Conservation (phyloP, 2,888 invertebrate species). For the Aphodius granarius region DNA sequence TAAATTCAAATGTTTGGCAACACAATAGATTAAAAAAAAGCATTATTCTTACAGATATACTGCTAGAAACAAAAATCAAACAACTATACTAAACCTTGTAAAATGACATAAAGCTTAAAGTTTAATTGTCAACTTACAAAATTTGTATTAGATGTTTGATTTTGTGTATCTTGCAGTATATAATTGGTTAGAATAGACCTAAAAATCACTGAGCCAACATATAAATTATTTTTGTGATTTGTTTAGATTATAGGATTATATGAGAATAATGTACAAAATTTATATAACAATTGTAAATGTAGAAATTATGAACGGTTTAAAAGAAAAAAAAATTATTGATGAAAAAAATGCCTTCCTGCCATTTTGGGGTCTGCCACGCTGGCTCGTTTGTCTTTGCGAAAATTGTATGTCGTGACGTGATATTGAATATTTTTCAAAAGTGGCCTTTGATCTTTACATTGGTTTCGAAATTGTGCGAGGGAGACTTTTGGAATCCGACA, state of each 20-base stretch:
- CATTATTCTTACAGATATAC: conserved; percentile 20
- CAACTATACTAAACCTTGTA: too few species aligned
- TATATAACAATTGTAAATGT: conserved; percentile 56
- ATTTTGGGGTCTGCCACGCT: conserved; percentile 61
- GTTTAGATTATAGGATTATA: conserved; percentile 53
- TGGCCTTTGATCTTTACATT: conserved; percentile 52
- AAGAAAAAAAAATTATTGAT: conserved; percentile 50
- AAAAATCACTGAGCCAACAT: conserved; percentile 50
- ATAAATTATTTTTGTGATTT: conserved; percentile 58
- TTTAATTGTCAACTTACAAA: too few species aligned
- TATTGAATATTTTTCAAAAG: conserved; percentile 53
- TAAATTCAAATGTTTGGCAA: conserved; percentile 1
- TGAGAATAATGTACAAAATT: conserved; percentile 58
- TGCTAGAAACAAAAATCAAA: too few species aligned
- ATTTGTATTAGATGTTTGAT: too few species aligned
- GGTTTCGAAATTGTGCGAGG: conserved; percentile 39
- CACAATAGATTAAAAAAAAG: neutral
- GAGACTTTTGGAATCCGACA: conserved; percentile 38
- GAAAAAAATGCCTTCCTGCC: conserved; percentile 67
- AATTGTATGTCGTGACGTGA: conserved; percentile 48
- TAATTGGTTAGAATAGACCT: conserved; percentile 8
- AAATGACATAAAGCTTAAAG: too few species aligned
- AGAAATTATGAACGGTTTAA: conserved; percentile 54
- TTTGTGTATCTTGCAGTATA: too few species aligned
- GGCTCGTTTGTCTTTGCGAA: conserved; percentile 37